Base-by-base conservation (phyloP, 2,888 invertebrate genomes). In the Scaeva pyrastri region DNA sequence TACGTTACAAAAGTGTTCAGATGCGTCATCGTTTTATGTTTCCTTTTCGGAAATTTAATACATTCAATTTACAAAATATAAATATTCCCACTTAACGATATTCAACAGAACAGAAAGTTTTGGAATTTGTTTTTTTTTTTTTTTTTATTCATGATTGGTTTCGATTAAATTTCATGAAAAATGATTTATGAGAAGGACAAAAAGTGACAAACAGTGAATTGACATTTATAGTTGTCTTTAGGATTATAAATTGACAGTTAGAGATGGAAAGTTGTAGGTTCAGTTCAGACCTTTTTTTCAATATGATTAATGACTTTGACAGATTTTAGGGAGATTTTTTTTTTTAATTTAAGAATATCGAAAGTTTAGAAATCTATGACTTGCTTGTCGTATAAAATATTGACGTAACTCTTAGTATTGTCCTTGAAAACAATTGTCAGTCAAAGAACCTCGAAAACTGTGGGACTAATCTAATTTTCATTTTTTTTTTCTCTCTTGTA, bases 31-130 rank as follows among this genome's bases (percentile, higher is more conserved):
- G 14, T 60, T 41, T 48, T 43, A 26, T 52, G 39, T 68, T 48
- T 66, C 68, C 48, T 66, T 45, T 14, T 68, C 39, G 68, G 52
- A 68, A 68, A 68, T 68, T 50, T 68, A 23, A 52, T 68, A 68
- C 39, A 68, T 68, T 41, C 39, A 68, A 52, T 52, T 50, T 23
- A 23, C 23, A 68, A 52, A 45, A 60, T 21, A 60, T 19, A 48
- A 21, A 58, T 21, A 45, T 66, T 36, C 48, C 66, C 19, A 31
- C 31, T 48, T 14, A 10, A 39, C 11, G 31, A 23, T 4, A 56
- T 60, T 60, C 60, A 60, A 60, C 60, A 21, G 60, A 60, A 60
- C 60, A 21, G 60, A 21, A 41, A 23, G 14, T 26, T 26, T 14
- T n/a, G 5, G 8, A n/a, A 39, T 31, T 3, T 39, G 14, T n/a